Evolutionary conservation across 23 tunicate species (phyloP), one percentile per base, ranked within the genome.

Genomic region (Phallusia fumigata): DNA sequence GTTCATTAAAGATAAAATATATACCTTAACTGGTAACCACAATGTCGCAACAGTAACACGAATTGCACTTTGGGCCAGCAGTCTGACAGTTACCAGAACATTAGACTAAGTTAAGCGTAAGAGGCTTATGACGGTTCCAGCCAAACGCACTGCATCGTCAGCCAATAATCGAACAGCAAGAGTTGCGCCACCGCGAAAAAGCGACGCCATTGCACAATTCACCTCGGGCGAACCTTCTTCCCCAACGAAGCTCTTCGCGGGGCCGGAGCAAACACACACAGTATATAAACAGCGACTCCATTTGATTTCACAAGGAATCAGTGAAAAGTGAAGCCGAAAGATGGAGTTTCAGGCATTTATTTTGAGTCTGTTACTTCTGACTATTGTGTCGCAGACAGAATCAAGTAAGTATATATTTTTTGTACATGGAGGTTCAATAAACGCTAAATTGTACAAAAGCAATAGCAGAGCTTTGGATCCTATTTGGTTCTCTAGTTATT

Each of bases 311-410:
- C 28, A 58, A 58, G 69, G 28, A 58, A 58, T 5, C 28, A 58
- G 69, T 6, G 28, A 58, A 24, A 58, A 58, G 69, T 58, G 28
- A 58, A 24, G 28, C 47, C 47, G 13, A 26, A 86, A 53, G 32
- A 92, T 92, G 97, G 88, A 92, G 88, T 73, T 87, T 50, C 97
- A 87, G 36, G 97, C 97, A 18, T 75, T 87, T 18, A 72, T 92
- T 36, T 74, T 92, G 80, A 88, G 92, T 83, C 45, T 92, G 52
- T 72, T 92, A 65, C 52, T 92, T 26, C 74, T 92, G 47, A 64
- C 90, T 18, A 79, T 92, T 40, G 83, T 92, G 50, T 83, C 91
- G 65, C 81, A 76, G 31, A 77, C 91, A 31, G 83, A 92, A 47
- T 58, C 91, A 78, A 83, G 97, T 92, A 76, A 92, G 97, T 82